A percentile compares a stretch with the other conserved stretches of the same genome.
Conservation (phyloP, 2,113 vertebrate genomes). For the Brachyistius frenatus region DNA sequence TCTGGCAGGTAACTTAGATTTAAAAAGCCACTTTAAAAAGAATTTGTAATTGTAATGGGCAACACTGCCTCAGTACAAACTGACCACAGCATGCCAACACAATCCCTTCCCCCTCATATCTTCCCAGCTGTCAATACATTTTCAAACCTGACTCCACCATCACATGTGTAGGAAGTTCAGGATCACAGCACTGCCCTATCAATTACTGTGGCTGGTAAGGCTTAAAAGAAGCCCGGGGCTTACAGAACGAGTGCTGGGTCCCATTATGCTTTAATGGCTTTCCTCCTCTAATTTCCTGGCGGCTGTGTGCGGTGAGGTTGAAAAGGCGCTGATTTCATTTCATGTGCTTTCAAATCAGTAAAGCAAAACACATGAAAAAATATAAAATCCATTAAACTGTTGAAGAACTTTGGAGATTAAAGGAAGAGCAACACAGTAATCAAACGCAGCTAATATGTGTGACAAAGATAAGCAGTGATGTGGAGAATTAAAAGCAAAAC, state of each 20-base stretch:
- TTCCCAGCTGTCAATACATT: slow-evolving; percentile 61
- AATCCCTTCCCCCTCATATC: neutral
- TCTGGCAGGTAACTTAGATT: too few relatives aligned
- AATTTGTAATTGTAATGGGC: neutral
- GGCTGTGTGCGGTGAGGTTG: slow-evolving; percentile 1
- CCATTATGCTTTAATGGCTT: slow-evolving; percentile 45
- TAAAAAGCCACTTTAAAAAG: slow-evolving; percentile 13
- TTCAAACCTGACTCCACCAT: slow-evolving; percentile 53
- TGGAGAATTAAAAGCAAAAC: neutral
- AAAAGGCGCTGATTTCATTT: neutral
- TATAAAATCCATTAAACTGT: neutral
- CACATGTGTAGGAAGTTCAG: slow-evolving; percentile 58
- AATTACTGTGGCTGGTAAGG: slow-evolving; percentile 44
- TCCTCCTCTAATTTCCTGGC: slow-evolving; percentile 15
- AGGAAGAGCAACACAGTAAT: neutral
- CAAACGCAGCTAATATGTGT: neutral
- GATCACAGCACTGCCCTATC: slow-evolving; percentile 35
- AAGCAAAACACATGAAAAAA: neutral
- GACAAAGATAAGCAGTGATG: neutral
- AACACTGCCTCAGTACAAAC: slow-evolving; percentile 16
- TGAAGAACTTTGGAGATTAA: neutral
- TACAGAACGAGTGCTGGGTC: slow-evolving; percentile 18
- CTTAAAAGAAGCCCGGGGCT: slow-evolving; percentile 39
- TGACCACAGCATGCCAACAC: slow-evolving; percentile 18
- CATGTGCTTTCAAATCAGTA: neutral